These are phyloP conservation scores for Dasypogon diadema DNA, from an alignment of 2,888 invertebrate species.

Conservation along the genomic window DNA sequence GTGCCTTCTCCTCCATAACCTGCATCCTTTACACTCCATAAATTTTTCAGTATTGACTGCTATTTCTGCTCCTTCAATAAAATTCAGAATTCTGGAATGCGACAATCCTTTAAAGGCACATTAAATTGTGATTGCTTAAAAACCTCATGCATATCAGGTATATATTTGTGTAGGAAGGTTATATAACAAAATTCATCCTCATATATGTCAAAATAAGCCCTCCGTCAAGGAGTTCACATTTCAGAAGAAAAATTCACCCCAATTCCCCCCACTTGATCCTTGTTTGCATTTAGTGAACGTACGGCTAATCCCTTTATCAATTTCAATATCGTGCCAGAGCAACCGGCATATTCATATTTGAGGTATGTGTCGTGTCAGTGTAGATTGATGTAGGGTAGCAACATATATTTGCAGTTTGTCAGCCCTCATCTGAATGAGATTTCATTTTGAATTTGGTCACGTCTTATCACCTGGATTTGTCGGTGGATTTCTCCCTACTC, in stretches of 20 bases:
- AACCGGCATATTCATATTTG: slow-evolving; percentile 23
- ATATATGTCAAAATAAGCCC: too few relatives aligned
- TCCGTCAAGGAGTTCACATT: too few relatives aligned
- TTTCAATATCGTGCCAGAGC: slow-evolving; percentile 27
- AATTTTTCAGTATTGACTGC: too few relatives aligned
- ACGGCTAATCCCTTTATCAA: slow-evolving; percentile 43
- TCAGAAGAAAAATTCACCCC: not conserved
- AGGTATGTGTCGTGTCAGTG: not conserved
- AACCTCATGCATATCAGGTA: too few relatives aligned
- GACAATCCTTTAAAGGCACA: too few relatives aligned
- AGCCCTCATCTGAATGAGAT: slow-evolving; percentile 46
- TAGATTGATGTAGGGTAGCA: not conserved
- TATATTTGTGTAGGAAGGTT: too few relatives aligned
- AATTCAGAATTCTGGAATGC: too few relatives aligned
- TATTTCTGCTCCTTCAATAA: too few relatives aligned
- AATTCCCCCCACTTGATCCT: not conserved
- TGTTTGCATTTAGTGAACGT: slow-evolving; percentile 35
- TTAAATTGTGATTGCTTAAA: too few relatives aligned
- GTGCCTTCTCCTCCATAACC: too few relatives aligned
- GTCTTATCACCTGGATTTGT: slow-evolving; percentile 51
- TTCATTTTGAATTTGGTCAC: slow-evolving; percentile 50
- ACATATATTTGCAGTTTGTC: slow-evolving; percentile 35
- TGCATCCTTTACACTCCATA: too few relatives aligned
- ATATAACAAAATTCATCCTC: too few relatives aligned
- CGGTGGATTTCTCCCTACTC: slow-evolving; percentile 46